Base-by-base conservation (phyloP, 2,113 vertebrate genomes). In the Oceanites oceanicus region DNA sequence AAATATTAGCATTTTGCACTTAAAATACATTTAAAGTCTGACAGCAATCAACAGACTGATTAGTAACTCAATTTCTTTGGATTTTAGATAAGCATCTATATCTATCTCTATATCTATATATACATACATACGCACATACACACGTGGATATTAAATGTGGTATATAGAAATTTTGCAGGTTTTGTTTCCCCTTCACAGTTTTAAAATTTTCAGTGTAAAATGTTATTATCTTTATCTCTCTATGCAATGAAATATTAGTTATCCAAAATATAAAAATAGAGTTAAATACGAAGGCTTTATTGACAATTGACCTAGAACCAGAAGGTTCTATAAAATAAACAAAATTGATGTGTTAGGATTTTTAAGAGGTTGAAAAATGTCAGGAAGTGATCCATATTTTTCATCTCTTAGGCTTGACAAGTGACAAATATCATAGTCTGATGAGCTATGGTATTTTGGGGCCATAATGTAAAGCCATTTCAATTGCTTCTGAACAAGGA, bases 1-100 rank as follows among this genome's bases (percentile, higher is more conserved):
- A 94, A 88, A 74, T 77, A 66, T 20, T 90, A n/a, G n/a, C n/a
- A n/a, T n/a, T n/a, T n/a, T n/a, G 78, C 86, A 95, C 67, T 95
- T 97, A 74, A 86, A 93, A 83, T 77, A 92, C 47, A 75, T 81
- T 81, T 81, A 6, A 82, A 94, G 68, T 86, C 70, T 87, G 85
- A 95, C 58, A 76, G 85, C 68, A 97, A 72, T 87, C 76, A 94
- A 83, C 72, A 72, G 71, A 74, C 75, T 67, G 67, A 85, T 83
- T 83, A 91, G 55, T 58, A 88, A 88, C 40, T 85, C 45, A 76
- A 53, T 90, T 89, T 91, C 17, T 85, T 91, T 85, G 40, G 49
- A 70, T 94, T 96, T 95, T 90, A 85, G 66, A 42, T 87, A 78
- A 65, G 80, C 61, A 75, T 78, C 78, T 94, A n/a, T 62, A n/a